A percentile compares a stretch with the other conserved stretches of the same genome.
phyloP scores from a whole-genome alignment of 2,797 vertebrate genomes.

The Hybognathus amarus region DNA sequence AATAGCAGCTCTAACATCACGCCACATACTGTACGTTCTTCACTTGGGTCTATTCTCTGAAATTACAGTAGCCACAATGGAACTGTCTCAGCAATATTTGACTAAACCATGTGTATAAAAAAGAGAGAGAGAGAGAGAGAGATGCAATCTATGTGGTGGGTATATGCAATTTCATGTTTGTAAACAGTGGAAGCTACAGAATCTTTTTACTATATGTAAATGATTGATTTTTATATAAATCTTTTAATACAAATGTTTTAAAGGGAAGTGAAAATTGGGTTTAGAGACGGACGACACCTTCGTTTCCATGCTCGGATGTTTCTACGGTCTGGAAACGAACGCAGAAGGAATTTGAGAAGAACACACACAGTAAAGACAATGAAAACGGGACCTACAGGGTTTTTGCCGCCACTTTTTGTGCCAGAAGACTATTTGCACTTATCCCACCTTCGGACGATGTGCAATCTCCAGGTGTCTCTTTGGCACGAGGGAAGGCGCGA shows the following conservation, averaged over 20 bases:
- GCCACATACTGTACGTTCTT: conserved; percentile 63
- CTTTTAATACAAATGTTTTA: conserved; percentile 84
- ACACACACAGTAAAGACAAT: conserved; percentile 99
- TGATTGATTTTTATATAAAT: conserved; percentile 87
- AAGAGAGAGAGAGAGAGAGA: conserved; percentile 71
- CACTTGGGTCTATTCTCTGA: conserved; percentile 73
- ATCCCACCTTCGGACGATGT: conserved; percentile 89
- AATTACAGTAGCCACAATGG: conserved; percentile 71
- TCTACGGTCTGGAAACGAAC: conserved; percentile 92
- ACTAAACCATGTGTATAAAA: conserved; percentile 73
- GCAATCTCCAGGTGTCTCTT: conserved; percentile 92
- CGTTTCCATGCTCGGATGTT: conserved; percentile 99
- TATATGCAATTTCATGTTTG: conserved; percentile 87
- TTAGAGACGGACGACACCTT: conserved; percentile 82
- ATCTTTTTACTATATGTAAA: conserved; percentile 86
- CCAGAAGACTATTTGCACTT: conserved; percentile 99
- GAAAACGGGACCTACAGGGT: conserved; percentile 99
- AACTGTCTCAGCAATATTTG: conserved; percentile 80
- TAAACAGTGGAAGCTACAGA: conserved; percentile 78
- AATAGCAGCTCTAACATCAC: conserved; percentile 69
- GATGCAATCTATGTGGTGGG: conserved; percentile 78
- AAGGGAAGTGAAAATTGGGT: conserved; percentile 75
- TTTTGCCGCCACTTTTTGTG: conserved; percentile 96
- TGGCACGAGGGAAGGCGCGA: conserved; percentile 87
- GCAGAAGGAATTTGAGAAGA: conserved; percentile 96